Conservation (phyloP, 2,113 vertebrate genomes). For the Anoplopoma fimbria region DNA sequence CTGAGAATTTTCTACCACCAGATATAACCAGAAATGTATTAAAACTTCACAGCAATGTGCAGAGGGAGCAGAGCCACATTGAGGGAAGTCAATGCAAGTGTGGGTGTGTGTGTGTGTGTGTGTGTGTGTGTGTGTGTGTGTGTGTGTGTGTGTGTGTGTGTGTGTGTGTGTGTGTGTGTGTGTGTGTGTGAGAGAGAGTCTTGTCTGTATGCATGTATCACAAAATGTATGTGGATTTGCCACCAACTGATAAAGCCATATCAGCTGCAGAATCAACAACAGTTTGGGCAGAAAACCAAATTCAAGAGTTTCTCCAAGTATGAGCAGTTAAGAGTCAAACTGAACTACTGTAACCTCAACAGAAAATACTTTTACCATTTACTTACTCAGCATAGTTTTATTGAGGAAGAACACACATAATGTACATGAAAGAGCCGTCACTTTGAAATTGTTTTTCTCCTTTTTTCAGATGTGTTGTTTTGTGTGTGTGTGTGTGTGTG, state of each 20-base stretch:
- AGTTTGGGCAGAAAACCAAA: not conserved
- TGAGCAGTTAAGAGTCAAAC: not conserved
- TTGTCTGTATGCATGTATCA: not conserved
- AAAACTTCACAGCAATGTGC: conserved; percentile 14
- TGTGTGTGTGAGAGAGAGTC: not conserved
- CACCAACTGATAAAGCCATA: conserved; percentile 2
- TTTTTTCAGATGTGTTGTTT: conserved; percentile 2
- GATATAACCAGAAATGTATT: conserved; percentile 43
- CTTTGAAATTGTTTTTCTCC: not conserved
- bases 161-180: conserved; percentile 42
- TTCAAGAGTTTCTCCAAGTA: not conserved
- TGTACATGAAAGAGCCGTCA: conserved; percentile 13
- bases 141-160: conserved; percentile 10
- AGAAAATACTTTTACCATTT: not conserved
- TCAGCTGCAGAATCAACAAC: conserved; percentile 8
- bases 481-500: conserved; percentile 3
- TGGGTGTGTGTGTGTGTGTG: conserved; percentile 44
- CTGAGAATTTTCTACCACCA: conserved; percentile 39
- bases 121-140: not conserved
- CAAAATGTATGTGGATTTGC: not conserved
- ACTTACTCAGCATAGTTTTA: not conserved
- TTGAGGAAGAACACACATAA: not conserved
- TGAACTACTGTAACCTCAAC: not conserved
- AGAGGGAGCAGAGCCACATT: conserved; percentile 12
- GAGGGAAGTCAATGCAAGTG: not conserved